A percentile compares a stretch with the other conserved stretches of the same genome.
Conservation (phyloP, 2,888 invertebrate genomes). For the Cheilosia vernalis region DNA sequence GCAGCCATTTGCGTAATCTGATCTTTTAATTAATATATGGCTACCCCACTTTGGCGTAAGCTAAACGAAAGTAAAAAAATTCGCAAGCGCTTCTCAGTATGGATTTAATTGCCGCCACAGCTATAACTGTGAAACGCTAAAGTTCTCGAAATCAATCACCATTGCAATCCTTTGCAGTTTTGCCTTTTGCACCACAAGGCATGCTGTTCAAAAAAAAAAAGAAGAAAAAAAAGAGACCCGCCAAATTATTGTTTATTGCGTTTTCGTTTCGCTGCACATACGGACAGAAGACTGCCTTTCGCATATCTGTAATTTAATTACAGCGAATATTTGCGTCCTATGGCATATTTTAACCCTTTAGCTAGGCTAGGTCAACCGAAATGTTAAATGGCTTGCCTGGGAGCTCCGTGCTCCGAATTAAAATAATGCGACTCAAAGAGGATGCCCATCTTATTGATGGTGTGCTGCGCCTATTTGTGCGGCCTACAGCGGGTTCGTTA, state of each 20-base stretch:
- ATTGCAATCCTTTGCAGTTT: conserved; percentile 16
- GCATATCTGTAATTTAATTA: conserved; percentile 64
- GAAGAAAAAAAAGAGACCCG: background rate
- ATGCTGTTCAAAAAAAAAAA: background rate
- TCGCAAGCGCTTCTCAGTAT: background rate
- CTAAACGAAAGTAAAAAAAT: conserved; percentile 27
- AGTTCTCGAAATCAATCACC: conserved; percentile 30
- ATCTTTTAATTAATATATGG: conserved; percentile 21
- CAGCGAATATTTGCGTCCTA: conserved; percentile 46
- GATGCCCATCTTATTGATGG: background rate
- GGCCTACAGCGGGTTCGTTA: background rate
- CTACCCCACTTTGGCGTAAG: background rate
- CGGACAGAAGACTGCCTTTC: conserved; percentile 16
- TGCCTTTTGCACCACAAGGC: conserved; percentile 9
- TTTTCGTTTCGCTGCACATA: conserved; percentile 54
- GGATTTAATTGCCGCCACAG: background rate
- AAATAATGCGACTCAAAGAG: conserved; percentile 4
- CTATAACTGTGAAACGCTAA: background rate
- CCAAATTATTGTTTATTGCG: conserved; percentile 53
- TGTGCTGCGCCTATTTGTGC: background rate
- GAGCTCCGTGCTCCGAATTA: background rate
- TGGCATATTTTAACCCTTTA: conserved; percentile 44
- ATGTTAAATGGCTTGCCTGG: conserved; percentile 47
- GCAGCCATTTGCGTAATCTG: background rate
- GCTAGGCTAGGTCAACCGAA: conserved; percentile 47